These are phyloP conservation scores for Pagrus major DNA, from an alignment of 2,113 vertebrate genomes.

Conservation along the genomic window DNA sequence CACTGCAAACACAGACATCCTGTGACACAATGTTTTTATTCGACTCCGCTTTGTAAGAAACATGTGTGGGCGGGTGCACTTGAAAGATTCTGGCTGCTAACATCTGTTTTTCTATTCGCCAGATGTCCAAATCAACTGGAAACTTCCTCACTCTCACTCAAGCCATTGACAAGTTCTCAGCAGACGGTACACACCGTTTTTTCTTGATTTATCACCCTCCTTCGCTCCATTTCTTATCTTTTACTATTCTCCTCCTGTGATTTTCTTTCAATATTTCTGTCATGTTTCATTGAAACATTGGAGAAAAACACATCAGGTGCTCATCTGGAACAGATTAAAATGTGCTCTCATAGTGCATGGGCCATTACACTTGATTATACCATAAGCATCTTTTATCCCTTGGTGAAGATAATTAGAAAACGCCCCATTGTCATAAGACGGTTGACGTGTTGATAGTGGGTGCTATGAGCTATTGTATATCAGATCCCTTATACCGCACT, in stretches of 20 bases:
- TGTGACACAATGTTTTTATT: neutral
- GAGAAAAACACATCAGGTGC: slow-evolving; percentile 11
- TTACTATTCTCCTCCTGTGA: neutral
- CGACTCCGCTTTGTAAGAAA: slow-evolving; percentile 12
- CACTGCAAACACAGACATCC: slow-evolving; percentile 8
- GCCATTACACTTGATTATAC: slow-evolving; percentile 42
- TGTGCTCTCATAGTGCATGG: slow-evolving; percentile 2
- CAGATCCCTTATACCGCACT: neutral
- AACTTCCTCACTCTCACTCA: slow-evolving; percentile 95
- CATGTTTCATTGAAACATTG: neutral
- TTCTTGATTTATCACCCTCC: slow-evolving; percentile 24
- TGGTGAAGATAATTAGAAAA: slow-evolving; percentile 52
- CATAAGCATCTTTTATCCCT: slow-evolving; percentile 12
- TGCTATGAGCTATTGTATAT: neutral
- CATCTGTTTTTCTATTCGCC: slow-evolving; percentile 68
- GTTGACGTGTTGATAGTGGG: slow-evolving; percentile 8
- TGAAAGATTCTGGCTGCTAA: slow-evolving; percentile 30
- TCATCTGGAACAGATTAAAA: neutral
- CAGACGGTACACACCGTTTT: slow-evolving; percentile 88
- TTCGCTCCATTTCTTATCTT: neutral
- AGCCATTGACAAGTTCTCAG: slow-evolving; percentile 95
- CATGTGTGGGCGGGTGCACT: slow-evolving; percentile 16
- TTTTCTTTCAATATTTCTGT: slow-evolving; percentile 1
- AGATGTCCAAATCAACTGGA: slow-evolving; percentile 99
- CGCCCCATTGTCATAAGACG: neutral